phyloP scores from a whole-genome alignment of 2,888 invertebrate genomes.

The Apamea sordens region DNA sequence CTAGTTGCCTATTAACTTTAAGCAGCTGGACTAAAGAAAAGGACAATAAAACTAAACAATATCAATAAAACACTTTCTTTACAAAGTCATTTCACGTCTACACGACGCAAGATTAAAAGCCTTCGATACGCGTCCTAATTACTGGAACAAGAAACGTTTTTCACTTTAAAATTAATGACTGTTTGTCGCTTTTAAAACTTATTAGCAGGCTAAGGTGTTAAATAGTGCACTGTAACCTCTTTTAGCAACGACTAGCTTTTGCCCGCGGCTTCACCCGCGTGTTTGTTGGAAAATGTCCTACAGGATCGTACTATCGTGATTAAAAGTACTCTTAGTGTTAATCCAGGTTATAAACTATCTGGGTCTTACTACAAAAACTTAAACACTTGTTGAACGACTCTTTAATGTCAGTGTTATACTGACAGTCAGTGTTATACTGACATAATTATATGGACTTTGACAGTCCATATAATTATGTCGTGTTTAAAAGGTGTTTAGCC shows the following conservation, averaged over 20 bases:
- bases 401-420: no score
- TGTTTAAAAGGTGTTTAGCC: no score
- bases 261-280: not conserved
- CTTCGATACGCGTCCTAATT: constrained; percentile 38
- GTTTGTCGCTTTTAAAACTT: constrained; percentile 20
- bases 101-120: constrained; percentile 25
- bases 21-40: not conserved
- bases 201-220: constrained; percentile 28
- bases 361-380: no score
- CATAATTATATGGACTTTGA: no score
- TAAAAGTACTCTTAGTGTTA: no score
- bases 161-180: constrained; percentile 27
- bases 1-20: not conserved
- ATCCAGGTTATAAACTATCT: no score
- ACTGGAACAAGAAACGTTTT: constrained; percentile 25
- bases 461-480: no score
- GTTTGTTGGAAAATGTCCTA: not conserved
- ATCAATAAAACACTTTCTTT: constrained; percentile 39
- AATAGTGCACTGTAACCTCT: constrained; percentile 25
- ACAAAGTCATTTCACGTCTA: constrained; percentile 22
- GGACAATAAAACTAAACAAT: constrained; percentile 1
- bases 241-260: not conserved
- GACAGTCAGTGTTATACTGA: no score
- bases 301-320: not conserved
- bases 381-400: no score